Evolutionary conservation across 2,113 vertebrate genomes (phyloP), one percentile per base, ranked within the genome.

Genomic region (Tyrannus savana): DNA sequence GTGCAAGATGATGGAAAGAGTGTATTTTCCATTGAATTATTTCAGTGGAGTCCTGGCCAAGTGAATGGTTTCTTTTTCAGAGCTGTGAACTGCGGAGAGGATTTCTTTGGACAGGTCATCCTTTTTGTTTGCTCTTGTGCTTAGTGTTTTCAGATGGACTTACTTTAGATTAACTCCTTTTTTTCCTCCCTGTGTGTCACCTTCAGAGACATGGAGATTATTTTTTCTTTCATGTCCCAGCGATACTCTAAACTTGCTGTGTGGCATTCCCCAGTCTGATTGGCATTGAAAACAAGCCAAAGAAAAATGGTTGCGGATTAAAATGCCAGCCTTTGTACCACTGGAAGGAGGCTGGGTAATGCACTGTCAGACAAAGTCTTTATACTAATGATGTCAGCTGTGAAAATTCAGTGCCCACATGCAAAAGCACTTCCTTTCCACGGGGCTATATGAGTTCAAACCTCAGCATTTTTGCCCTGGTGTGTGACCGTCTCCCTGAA

Each of bases 391-490:
- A 93, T 75, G 84, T 94, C 56, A 4, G 55, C 86, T 95, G 64
- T 93, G 93, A 95, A 97, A 97, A 95, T 84, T 96, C 89, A 78
- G 86, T 87, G 44, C 95, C 93, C 79, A 93, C 82, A 10, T 55
- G 72, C 47, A 90, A 59, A 90, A 96, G 46, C 28, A 4, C 64
- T 94, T 96, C 92, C 92, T 94, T 91, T 96, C 33, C 3, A 1
- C 16, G 33, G 64, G 68, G 19, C 68, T 93, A 4, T 21, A 59
- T 15, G 27, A 93, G 81, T 89, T 76, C 78, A 96, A 76, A 30
- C 71, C 44, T 89, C 78, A 83, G 49, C 47, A 71, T 71, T 96
- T 93, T 60, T 88, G 59, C 52, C 13, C 33, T 86, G 21, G 30
- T 86, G 30, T 89, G 44, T 78, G 56, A 94, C 68, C 19, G 39